Conservation (phyloP, 2,797 vertebrate genomes). For the Etheostoma perlongum region DNA sequence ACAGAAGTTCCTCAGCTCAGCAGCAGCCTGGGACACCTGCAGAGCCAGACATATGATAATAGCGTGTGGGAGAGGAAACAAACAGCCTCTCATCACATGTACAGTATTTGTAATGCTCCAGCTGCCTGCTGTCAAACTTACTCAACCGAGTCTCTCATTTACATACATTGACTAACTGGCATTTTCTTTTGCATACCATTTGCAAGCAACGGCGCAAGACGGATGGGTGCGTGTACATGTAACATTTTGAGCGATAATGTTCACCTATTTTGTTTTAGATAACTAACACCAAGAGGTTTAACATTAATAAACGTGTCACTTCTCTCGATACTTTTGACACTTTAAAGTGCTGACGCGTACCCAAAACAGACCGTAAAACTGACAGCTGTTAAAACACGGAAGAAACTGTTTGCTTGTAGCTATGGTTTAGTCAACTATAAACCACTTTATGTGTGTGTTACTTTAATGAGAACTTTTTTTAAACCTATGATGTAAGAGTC, state of each 20-base stretch:
- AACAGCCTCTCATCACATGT: slow-evolving; percentile 1
- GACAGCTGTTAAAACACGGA: slow-evolving; percentile 12
- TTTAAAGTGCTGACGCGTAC: background rate
- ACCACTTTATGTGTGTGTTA: background rate
- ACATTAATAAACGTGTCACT: slow-evolving; percentile 14
- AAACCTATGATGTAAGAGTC: slow-evolving; percentile 4
- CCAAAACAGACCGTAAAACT: background rate
- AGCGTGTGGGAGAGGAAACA: background rate
- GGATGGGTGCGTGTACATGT: background rate
- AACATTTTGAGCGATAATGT: background rate
- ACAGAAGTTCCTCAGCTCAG: slow-evolving; percentile 86
- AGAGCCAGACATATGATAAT: slow-evolving; percentile 37
- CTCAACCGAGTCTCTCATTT: background rate
- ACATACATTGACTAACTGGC: slow-evolving; percentile 1
- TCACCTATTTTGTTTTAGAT: background rate
- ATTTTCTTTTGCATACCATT: slow-evolving; percentile 64
- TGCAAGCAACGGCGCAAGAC: slow-evolving; percentile 47
- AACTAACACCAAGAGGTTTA: background rate
- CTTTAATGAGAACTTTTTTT: background rate
- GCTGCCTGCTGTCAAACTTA: slow-evolving; percentile 1
- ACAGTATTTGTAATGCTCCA: background rate
- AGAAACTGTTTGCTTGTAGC: background rate
- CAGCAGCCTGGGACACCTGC: slow-evolving; percentile 86
- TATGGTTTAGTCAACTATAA: background rate
- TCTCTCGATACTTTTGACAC: background rate